These are phyloP conservation scores for Myrmophylax atrothorax DNA, from an alignment of 2,113 vertebrate genomes.

Conservation along the genomic window DNA sequence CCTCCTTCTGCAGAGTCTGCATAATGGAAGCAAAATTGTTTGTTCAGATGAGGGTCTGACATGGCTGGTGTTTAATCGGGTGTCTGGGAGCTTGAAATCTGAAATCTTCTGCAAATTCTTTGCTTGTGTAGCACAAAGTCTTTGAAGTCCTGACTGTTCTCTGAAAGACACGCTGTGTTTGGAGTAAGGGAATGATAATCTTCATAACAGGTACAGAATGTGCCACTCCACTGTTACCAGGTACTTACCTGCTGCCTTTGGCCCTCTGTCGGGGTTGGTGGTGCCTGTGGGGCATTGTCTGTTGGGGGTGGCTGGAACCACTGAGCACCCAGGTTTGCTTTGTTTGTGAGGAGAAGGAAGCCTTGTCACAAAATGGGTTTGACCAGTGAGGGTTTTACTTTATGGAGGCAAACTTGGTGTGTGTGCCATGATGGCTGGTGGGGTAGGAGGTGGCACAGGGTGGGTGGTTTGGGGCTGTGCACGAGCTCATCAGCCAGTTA, in stretches of 20 bases:
- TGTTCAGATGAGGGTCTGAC: not conserved
- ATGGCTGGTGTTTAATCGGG: not conserved
- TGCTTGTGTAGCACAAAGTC: not conserved
- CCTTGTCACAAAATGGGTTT: not conserved
- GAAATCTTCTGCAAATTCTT: not conserved
- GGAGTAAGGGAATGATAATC: not conserved
- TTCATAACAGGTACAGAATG: not conserved
- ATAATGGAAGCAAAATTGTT: not conserved
- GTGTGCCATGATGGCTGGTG: not conserved
- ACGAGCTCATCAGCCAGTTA: fast-evolving
- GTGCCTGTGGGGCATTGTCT: not conserved
- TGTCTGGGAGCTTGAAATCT: not conserved
- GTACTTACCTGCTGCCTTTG: not conserved
- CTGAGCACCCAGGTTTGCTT: not conserved
- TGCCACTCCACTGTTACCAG: not conserved
- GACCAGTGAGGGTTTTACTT: not conserved
- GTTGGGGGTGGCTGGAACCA: not conserved
- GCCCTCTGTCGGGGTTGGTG: not conserved
- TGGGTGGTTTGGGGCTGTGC: not conserved
- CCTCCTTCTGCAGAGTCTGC: not conserved
- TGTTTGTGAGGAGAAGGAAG: not conserved
- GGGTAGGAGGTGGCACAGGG: not conserved
- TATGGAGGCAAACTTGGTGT: not conserved
- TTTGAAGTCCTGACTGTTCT: not conserved
- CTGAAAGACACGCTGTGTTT: not conserved